Conservation (phyloP, 1,140 invertebrate species). For the Cherax destructor region DNA sequence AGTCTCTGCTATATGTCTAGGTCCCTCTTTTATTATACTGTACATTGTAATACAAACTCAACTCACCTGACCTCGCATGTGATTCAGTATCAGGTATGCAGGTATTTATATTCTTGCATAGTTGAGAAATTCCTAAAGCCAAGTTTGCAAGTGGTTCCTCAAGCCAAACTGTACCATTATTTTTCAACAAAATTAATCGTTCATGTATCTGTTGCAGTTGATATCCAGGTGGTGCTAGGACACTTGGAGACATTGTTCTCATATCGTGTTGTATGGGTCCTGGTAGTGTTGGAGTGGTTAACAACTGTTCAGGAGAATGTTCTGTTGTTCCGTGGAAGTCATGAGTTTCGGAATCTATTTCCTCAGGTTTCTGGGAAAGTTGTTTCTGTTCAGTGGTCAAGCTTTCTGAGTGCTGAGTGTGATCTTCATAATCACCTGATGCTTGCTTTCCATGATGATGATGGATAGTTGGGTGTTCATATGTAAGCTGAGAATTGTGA, state of each 20-base stretch:
- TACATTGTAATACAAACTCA: background rate
- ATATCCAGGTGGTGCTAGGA: constrained; percentile 46
- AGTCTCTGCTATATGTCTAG: too few relatives aligned
- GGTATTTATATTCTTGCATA: constrained; percentile 34
- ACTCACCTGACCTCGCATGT: constrained; percentile 54
- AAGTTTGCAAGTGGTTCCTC: constrained; percentile 48
- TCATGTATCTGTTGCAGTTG: constrained; percentile 59
- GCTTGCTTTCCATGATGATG: constrained; percentile 43
- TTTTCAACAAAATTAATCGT: constrained; percentile 24
- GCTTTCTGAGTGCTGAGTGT: constrained; percentile 22
- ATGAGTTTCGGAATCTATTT: background rate
- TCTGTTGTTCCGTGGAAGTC: constrained; percentile 8
- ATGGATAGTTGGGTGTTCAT: constrained; percentile 44
- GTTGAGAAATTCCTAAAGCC: constrained; percentile 43
- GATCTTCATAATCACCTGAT: constrained; percentile 37
- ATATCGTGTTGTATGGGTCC: constrained; percentile 5
- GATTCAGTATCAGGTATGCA: constrained; percentile 48
- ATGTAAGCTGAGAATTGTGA: background rate
- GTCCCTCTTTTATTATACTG: background rate
- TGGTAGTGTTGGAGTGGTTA: constrained; percentile 16
- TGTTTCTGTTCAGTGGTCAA: background rate
- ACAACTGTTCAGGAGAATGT: constrained; percentile 3
- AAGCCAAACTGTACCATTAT: constrained; percentile 46
- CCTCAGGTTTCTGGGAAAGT: background rate
- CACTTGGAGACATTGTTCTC: constrained; percentile 31